Conservation (phyloP, 53 echinoderm and acorn worm species). For the Pentamera pediparva region DNA sequence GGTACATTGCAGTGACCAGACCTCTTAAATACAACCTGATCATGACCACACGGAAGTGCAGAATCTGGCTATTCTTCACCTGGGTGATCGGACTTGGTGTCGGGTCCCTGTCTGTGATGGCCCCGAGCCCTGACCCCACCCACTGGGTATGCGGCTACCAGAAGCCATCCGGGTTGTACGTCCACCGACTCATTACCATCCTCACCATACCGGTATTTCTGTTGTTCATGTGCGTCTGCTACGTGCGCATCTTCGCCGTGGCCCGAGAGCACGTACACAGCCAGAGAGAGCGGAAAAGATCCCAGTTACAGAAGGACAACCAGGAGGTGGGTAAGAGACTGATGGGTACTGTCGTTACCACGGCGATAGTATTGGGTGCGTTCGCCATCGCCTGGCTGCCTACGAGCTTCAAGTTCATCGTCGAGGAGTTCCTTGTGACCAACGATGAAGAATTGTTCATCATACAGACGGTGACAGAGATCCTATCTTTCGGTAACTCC, state of each 20-base stretch:
- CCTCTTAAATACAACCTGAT: background rate
- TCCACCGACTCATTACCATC: background rate
- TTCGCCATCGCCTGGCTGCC: slow-evolving; percentile 4
- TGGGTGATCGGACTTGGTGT: background rate
- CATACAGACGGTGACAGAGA: background rate
- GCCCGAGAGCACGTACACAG: background rate
- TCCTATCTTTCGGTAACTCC: slow-evolving; percentile 5
- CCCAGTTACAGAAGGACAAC: background rate
- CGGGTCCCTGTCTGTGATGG: background rate
- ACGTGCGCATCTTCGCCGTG: background rate
- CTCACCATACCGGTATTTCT: background rate
- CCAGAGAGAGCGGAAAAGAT: background rate
- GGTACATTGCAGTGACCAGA: background rate
- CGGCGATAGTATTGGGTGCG: background rate
- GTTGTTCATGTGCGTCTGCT: background rate
- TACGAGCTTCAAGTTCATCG: background rate
- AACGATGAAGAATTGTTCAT: background rate
- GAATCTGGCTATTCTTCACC: background rate
- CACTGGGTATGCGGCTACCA: background rate
- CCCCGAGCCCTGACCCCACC: background rate
- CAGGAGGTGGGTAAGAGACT: background rate
- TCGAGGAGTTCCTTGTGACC: background rate
- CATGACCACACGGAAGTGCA: background rate
- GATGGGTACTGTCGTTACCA: background rate
- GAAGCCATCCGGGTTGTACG: background rate